These are phyloP conservation scores for Nomia melanderi DNA, from an alignment of 1,140 invertebrate genomes.

Conservation along the genomic window DNA sequence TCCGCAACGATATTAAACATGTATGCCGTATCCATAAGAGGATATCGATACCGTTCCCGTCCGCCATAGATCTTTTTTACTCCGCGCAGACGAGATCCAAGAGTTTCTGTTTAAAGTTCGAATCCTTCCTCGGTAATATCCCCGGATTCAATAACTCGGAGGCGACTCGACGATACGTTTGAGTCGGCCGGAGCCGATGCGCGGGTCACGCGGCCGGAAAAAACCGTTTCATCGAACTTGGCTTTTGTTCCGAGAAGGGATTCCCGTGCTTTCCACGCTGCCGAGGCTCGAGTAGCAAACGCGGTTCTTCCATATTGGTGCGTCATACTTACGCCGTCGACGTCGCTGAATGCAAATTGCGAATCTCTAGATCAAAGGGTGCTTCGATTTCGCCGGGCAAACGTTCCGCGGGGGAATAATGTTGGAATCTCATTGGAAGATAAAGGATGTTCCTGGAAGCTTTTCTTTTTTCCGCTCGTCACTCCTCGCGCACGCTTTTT, in stretches of 20 bases:
- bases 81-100: not conserved
- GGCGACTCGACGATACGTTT: slow-evolving; percentile 4
- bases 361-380: slow-evolving; percentile 13
- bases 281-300: not conserved
- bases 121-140: slow-evolving; percentile 26
- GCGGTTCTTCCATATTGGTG: slow-evolving; percentile 32
- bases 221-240: slow-evolving; percentile 19
- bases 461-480: too few relatives aligned
- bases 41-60: slow-evolving; percentile 38
- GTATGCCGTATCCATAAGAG: slow-evolving; percentile 42
- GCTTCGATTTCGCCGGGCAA: not conserved
- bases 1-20: slow-evolving; percentile 41
- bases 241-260: slow-evolving; percentile 21
- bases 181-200: slow-evolving; percentile 8
- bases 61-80: slow-evolving; percentile 8
- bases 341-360: slow-evolving; percentile 24
- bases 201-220: too few relatives aligned
- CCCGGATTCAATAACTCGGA: slow-evolving; percentile 17
- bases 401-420: not conserved
- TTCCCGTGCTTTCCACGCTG: not conserved
- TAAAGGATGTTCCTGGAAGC: not conserved
- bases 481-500: not conserved
- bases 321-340: slow-evolving; percentile 26
- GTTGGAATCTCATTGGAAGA: not conserved
- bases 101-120: slow-evolving; percentile 25